Conservation (phyloP, 1,140 invertebrate species). For the Mamestra configurata region DNA sequence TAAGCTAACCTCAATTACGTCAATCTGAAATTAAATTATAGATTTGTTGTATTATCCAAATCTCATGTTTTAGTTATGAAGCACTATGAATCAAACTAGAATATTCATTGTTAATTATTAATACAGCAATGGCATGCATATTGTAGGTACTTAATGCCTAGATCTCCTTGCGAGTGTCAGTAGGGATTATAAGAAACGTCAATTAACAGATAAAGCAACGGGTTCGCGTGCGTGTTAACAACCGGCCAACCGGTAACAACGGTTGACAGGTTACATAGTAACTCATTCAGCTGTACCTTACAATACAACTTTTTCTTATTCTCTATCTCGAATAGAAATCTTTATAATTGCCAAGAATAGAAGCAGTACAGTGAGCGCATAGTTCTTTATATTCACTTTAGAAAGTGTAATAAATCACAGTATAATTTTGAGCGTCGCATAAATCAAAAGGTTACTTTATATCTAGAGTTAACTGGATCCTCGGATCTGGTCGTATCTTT, state of each 20-base stretch:
- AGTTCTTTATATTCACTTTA: constrained; percentile 17
- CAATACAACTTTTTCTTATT: neutral
- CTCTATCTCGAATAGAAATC: constrained; percentile 8
- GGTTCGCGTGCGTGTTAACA: constrained; percentile 6
- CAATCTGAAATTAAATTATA: constrained; percentile 36
- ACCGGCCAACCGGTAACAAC: neutral
- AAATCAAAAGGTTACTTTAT: constrained; percentile 46
- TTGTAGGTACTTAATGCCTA: neutral
- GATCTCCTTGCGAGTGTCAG: neutral
- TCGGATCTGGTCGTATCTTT: constrained; percentile 53
- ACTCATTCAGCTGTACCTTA: constrained; percentile 15
- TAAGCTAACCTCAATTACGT: constrained; percentile 30
- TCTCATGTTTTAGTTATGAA: constrained; percentile 14
- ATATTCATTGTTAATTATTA: constrained; percentile 6
- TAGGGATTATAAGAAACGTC: neutral
- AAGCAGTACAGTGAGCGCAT: neutral
- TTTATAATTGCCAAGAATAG: constrained; percentile 24
- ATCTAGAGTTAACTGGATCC: constrained; percentile 47
- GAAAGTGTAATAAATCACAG: constrained; percentile 27
- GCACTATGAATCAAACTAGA: constrained; percentile 24
- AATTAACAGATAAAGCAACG: neutral
- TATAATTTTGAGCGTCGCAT: constrained; percentile 36
- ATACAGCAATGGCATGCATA: neutral
- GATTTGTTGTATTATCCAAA: constrained; percentile 13
- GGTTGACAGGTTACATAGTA: constrained; percentile 22